phyloP scores from a whole-genome alignment of 2,888 invertebrate genomes.

The Cosmopolites sordidus region DNA sequence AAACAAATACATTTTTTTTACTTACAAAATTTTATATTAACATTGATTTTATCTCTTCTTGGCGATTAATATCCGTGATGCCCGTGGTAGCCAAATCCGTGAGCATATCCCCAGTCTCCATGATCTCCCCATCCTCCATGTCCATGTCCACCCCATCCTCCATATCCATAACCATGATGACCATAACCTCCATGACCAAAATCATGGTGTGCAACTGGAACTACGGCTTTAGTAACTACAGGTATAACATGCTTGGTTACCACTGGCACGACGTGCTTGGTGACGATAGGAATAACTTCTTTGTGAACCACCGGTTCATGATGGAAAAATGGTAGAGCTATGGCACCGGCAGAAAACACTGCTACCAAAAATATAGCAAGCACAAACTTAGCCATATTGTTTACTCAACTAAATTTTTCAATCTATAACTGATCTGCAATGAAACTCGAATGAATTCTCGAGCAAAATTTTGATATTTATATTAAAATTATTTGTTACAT shows the following conservation, averaged over 20 bases:
- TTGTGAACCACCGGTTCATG: conserved; percentile 2
- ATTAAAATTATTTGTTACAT: neutral
- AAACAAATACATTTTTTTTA: too few species aligned
- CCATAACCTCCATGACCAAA: neutral
- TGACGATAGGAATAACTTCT: conserved; percentile 8
- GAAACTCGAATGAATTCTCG: neutral
- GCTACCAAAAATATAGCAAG: neutral
- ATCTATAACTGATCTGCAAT: neutral
- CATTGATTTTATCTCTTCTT: too few species aligned
- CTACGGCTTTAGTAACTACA: neutral
- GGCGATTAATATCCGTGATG: neutral
- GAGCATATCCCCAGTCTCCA: neutral
- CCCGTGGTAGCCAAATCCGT: neutral
- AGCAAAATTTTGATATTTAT: neutral
- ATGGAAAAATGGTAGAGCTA: neutral
- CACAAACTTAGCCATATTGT: neutral
- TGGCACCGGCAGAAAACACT: neutral
- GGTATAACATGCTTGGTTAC: conserved; percentile 11
- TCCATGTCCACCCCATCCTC: neutral
- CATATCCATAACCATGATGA: too few species aligned
- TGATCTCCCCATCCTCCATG: neutral
- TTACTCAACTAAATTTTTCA: too few species aligned
- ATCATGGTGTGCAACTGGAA: neutral
- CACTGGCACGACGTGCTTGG: conserved; percentile 2
- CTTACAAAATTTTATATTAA: too few species aligned